Conservation (phyloP, 1,140 invertebrate species). For the Phenacoccus solenopsis region DNA sequence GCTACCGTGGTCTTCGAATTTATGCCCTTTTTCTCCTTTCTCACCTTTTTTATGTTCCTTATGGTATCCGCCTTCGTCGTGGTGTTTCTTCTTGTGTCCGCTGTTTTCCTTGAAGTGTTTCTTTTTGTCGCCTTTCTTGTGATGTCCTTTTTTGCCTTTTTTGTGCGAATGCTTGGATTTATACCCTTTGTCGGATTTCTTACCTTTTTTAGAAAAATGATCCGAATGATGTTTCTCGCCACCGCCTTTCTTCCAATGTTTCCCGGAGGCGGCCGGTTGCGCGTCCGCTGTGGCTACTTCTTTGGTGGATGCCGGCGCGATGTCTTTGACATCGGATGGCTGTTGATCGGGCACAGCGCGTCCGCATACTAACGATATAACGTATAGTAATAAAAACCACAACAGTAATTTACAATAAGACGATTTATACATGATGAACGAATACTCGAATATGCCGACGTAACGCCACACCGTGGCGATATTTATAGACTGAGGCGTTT, state of each 20-base stretch:
- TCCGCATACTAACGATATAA: background rate
- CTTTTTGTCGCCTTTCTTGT: slow-evolving; percentile 49
- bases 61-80: slow-evolving; percentile 37
- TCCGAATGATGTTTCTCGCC: slow-evolving; percentile 36
- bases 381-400: background rate
- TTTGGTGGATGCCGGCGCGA: background rate
- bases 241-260: slow-evolving; percentile 25
- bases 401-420: slow-evolving; percentile 1
- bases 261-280: slow-evolving; percentile 30
- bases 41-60: slow-evolving; percentile 41
- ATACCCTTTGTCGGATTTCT: slow-evolving; percentile 43
- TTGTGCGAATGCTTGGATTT: slow-evolving; percentile 46
- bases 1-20: slow-evolving; percentile 46
- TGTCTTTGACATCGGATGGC: background rate
- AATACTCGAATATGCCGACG: background rate
- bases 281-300: slow-evolving; percentile 25
- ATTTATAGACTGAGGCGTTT: background rate
- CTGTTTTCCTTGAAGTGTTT: slow-evolving; percentile 48
- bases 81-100: slow-evolving; percentile 50
- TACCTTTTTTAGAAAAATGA: slow-evolving; percentile 42
- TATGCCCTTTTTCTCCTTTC: slow-evolving; percentile 49
- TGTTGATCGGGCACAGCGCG: background rate
- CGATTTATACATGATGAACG: slow-evolving; percentile 1
- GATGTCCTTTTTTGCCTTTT: slow-evolving; percentile 51
- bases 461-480: background rate